Conservation (phyloP, 2,113 vertebrate genomes). For the Nothoprocta pentlandii region DNA sequence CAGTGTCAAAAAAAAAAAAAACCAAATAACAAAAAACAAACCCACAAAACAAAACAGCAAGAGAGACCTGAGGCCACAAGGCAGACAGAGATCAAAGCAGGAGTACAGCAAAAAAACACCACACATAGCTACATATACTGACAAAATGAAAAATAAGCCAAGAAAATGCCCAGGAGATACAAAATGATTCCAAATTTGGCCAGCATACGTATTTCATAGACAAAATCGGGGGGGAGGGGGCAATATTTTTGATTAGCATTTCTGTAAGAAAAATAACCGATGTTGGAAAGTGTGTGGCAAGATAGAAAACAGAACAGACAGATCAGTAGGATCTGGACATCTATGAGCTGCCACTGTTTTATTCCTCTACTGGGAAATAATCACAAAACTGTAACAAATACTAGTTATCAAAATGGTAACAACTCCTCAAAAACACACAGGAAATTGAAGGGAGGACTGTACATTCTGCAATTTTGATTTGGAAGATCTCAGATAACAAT, state of each 20-base stretch:
- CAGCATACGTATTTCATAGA: neutral
- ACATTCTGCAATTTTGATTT: neutral
- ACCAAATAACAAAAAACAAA: too few relatives aligned
- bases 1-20: neutral
- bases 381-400: neutral
- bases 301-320: neutral
- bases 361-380: neutral
- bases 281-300: neutral
- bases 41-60: neutral
- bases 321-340: neutral
- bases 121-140: neutral
- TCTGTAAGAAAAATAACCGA: neutral
- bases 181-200: neutral
- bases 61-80: neutral
- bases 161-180: slow-evolving; percentile 13
- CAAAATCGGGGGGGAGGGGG: too few relatives aligned
- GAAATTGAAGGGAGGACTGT: neutral
- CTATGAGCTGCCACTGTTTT: neutral
- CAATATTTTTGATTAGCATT: neutral
- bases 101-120: slow-evolving; percentile 30
- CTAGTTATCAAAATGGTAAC: neutral
- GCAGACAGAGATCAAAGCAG: slow-evolving; percentile 27
- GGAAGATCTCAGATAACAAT: neutral
- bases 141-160: slow-evolving; percentile 48
- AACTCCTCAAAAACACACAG: neutral